Base-by-base conservation (phyloP, 2,888 invertebrate genomes). In the Enchytraeus crypticus region DNA sequence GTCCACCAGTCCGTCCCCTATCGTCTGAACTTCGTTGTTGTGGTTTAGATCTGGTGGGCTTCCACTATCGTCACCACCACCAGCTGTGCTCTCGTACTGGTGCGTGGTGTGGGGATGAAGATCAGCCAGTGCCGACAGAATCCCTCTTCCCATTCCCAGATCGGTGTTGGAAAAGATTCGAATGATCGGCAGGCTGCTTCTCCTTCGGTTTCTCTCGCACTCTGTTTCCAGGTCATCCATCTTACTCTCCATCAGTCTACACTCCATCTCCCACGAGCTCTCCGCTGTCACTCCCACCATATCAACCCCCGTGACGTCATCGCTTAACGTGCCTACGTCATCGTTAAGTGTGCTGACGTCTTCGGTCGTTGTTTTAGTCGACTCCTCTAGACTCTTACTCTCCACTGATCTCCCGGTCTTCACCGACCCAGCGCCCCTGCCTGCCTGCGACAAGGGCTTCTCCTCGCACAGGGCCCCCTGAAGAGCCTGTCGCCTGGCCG, bases 141-240 rank as follows among this genome's bases (percentile, higher is more conserved):
- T n/a, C n/a, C n/a, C n/a, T n/a, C n/a, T n/a, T n/a, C n/a, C n/a
- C n/a, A n/a, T n/a, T n/a, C n/a, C n/a, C n/a, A 51, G 53, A 27
- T 51, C 53, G 27, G 33, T 30, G 32, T 33, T 51, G 32, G 53
- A 51, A 30, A 30, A 51, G 29, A 51, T 30, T 23, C 33, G 30
- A 21, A 51, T 51, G 32, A 33, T 29, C 53, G 53, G 53, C 53
- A 51, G 53, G 33, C 53, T 51, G 53, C 33, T 51, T 51, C 53
- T 51, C 53, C 33, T 51, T 2, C 53, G 27, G 2, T 33, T n/a
- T 30, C 30, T n/a, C 53, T 51, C 33, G 26, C n/a, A n/a, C n/a
- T n/a, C n/a, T n/a, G n/a, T n/a, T n/a, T n/a, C n/a, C n/a, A n/a
- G n/a, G n/a, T n/a, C n/a, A n/a, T n/a, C n/a, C n/a, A n/a, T n/a